These are phyloP conservation scores for Nasonia oneida DNA, from an alignment of 2,888 invertebrate genomes.

Conservation along the genomic window DNA sequence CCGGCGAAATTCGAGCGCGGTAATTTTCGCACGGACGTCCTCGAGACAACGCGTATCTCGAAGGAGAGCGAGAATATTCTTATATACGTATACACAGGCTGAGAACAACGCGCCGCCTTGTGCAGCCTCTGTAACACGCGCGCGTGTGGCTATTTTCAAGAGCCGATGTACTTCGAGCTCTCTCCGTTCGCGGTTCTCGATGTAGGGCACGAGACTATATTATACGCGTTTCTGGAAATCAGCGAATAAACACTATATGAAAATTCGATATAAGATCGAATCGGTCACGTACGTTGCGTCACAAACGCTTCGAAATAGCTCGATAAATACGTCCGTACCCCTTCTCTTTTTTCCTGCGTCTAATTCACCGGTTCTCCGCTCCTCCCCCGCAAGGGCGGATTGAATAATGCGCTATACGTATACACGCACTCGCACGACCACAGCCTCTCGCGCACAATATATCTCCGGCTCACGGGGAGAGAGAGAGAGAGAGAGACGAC, in stretches of 20 bases:
- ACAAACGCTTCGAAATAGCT: background rate
- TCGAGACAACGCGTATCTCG: background rate
- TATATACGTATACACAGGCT: background rate
- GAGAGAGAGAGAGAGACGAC: background rate
- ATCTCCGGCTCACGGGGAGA: background rate
- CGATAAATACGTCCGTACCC: background rate
- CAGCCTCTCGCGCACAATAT: background rate
- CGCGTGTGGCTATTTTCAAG: background rate
- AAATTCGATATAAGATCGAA: background rate
- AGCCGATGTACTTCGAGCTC: background rate
- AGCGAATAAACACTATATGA: background rate
- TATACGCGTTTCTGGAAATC: background rate
- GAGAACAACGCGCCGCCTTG: constrained; percentile 45
- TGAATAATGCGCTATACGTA: constrained; percentile 35
- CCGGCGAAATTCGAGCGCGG: constrained; percentile 7
- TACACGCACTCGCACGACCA: background rate
- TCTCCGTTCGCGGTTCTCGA: background rate
- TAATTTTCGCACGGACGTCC: constrained; percentile 18
- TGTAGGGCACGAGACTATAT: background rate
- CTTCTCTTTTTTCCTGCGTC: background rate
- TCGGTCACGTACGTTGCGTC: background rate
- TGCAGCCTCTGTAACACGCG: background rate
- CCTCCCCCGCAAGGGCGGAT: constrained; percentile 30
- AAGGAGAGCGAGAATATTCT: background rate
- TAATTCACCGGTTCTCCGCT: background rate